These are phyloP conservation scores for Hypanus sabinus DNA, from an alignment of 2,113 vertebrate genomes.

Conservation along the genomic window DNA sequence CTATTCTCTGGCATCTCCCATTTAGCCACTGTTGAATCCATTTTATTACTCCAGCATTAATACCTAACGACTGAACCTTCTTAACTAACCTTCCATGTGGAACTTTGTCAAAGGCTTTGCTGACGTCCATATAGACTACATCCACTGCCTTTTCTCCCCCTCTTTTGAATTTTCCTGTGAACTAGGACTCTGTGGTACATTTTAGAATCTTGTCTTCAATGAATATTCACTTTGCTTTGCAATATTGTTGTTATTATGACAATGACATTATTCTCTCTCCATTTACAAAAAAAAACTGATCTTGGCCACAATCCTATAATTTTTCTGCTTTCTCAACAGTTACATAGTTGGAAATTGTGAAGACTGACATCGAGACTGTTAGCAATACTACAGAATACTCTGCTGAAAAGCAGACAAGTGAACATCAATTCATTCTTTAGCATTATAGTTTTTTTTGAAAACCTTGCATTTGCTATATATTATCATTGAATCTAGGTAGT, in stretches of 20 bases:
- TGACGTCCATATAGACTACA: no score
- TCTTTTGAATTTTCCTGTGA: neutral
- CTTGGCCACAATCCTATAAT: neutral
- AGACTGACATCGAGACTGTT: neutral
- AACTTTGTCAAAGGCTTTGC: no score
- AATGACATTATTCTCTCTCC: neutral
- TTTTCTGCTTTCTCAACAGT: neutral
- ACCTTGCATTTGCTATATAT: neutral
- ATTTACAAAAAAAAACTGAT: neutral
- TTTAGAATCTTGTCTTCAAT: neutral
- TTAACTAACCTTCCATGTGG: no score
- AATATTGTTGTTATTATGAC: neutral
- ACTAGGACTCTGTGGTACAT: neutral
- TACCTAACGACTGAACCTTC: no score
- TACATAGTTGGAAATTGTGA: neutral
- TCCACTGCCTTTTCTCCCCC: no score
- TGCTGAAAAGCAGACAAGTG: neutral
- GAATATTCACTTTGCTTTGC: neutral
- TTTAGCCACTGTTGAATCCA: no score
- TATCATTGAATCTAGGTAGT: neutral
- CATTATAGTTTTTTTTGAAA: neutral
- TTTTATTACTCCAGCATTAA: no score
- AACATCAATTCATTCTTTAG: neutral
- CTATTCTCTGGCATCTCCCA: no score
- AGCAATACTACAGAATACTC: neutral